Conservation (phyloP, 2,888 invertebrate genomes). For the Amblyjoppa fuscipennis region DNA sequence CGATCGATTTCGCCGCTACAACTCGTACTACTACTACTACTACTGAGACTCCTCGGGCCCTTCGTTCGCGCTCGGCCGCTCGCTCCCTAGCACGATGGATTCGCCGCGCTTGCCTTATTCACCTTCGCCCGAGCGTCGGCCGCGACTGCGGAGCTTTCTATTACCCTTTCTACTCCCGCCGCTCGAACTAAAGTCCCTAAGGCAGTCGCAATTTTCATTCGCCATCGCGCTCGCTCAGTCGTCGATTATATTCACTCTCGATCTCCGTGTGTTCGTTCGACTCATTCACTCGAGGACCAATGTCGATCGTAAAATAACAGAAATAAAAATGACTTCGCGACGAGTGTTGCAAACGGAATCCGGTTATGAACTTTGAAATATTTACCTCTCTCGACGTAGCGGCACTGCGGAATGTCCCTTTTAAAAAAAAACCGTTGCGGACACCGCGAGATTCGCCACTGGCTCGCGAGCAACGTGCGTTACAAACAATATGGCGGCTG, state of each 20-base stretch:
- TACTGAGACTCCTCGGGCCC: neutral
- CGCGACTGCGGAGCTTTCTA: neutral
- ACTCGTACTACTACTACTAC: constrained; percentile 3
- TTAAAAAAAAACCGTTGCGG: constrained; percentile 26
- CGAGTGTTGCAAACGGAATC: neutral
- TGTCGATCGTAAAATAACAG: neutral
- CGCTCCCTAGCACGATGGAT: neutral
- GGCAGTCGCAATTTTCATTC: neutral
- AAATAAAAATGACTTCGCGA: neutral
- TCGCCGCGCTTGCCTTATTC: neutral
- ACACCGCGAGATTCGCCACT: constrained; percentile 62
- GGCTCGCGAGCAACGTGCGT: constrained; percentile 75
- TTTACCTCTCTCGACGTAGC: constrained; percentile 47
- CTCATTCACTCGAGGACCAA: neutral
- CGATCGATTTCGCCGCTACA: constrained; percentile 64
- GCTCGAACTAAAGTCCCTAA: neutral
- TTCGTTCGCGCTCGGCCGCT: neutral
- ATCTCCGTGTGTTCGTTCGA: neutral
- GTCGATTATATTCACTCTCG: constrained; percentile 21
- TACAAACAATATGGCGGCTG: constrained; percentile 80
- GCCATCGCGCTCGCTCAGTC: neutral
- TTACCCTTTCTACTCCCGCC: constrained; percentile 6
- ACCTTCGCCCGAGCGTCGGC: no score
- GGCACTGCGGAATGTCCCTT: constrained; percentile 43
- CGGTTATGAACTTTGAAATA: constrained; percentile 14